Percentiles rank a stretch among this genome's conserved stretches.
phyloP scores from a whole-genome alignment of 2,888 invertebrate genomes.

The Oscheius sp. region DNA sequence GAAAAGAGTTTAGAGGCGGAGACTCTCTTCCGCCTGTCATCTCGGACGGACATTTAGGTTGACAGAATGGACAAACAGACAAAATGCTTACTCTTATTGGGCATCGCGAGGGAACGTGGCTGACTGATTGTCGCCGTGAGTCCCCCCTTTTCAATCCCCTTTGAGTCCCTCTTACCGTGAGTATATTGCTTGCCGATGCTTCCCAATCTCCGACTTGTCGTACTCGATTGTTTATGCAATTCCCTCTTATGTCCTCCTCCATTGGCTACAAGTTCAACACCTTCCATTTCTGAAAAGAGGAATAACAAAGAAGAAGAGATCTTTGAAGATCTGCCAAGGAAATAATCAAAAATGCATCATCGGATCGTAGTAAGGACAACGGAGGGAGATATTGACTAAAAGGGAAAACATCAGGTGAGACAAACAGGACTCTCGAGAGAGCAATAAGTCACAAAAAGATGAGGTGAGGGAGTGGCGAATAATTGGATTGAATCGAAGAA shows the following conservation, averaged over 20 bases:
- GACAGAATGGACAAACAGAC: background rate
- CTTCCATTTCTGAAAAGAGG: background rate
- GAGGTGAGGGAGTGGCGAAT: background rate
- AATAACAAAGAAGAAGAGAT: too few species aligned
- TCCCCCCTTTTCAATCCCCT: background rate
- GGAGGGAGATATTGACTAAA: too few species aligned
- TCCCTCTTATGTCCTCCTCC: conserved; percentile 2
- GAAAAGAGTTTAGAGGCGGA: too few species aligned
- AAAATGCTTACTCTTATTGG: background rate
- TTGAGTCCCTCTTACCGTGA: conserved; percentile 9
- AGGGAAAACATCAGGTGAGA: too few species aligned
- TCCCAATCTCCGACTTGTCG: conserved; percentile 1
- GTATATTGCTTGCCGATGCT: conserved; percentile 20
- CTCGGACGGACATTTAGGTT: background rate
- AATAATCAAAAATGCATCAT: too few species aligned
- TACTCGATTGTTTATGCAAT: conserved; percentile 1
- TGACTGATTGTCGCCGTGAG: background rate
- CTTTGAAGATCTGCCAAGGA: too few species aligned
- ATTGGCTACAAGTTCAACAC: conserved; percentile 16
- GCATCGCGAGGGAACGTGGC: background rate
- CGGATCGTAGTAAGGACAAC: too few species aligned
- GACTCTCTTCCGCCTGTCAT: conserved; percentile 22
- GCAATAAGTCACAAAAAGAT: too few species aligned
- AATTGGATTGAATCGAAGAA: too few species aligned
- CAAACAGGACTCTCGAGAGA: too few species aligned